These are phyloP conservation scores for Meteorus cinctellus DNA, from an alignment of 2,888 invertebrate genomes.

Conservation along the genomic window DNA sequence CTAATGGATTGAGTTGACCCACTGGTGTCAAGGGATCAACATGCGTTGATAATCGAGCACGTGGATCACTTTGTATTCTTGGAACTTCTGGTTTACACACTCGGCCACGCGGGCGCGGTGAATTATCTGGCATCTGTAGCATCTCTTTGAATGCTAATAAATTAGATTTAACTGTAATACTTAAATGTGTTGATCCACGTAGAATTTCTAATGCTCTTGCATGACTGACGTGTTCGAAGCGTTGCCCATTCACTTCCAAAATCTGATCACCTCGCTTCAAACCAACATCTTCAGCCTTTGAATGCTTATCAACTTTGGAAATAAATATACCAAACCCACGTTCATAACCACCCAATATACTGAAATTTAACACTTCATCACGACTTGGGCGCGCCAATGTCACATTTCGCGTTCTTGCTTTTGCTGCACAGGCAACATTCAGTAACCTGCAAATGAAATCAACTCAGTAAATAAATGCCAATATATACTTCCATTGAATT, in stretches of 20 bases:
- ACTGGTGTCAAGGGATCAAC: conserved; percentile 78
- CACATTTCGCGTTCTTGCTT: conserved; percentile 93
- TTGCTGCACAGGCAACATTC: conserved; percentile 98
- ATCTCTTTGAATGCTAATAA: conserved; percentile 85
- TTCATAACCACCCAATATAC: conserved; percentile 95
- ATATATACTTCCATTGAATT: not conserved
- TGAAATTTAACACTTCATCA: conserved; percentile 95
- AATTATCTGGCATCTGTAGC: conserved; percentile 85
- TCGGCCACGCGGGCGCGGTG: conserved; percentile 82
- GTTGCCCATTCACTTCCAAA: conserved; percentile 97
- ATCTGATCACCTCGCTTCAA: conserved; percentile 98
- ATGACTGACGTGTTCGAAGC: conserved; percentile 94
- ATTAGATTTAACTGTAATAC: conserved; percentile 97
- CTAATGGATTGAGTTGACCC: conserved; percentile 63
- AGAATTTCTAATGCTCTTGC: conserved; percentile 94
- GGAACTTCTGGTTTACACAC: conserved; percentile 73
- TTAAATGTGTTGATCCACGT: conserved; percentile 94
- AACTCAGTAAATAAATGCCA: conserved; percentile 16
- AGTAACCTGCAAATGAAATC: conserved; percentile 78
- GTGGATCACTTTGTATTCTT: conserved; percentile 77
- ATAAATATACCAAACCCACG: conserved; percentile 95
- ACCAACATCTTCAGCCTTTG: conserved; percentile 96
- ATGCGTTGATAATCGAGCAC: conserved; percentile 84
- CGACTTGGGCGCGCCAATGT: conserved; percentile 93
- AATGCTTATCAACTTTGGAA: conserved; percentile 92